phyloP scores from a whole-genome alignment of 2,113 vertebrate species.

The Elephas maximus region DNA sequence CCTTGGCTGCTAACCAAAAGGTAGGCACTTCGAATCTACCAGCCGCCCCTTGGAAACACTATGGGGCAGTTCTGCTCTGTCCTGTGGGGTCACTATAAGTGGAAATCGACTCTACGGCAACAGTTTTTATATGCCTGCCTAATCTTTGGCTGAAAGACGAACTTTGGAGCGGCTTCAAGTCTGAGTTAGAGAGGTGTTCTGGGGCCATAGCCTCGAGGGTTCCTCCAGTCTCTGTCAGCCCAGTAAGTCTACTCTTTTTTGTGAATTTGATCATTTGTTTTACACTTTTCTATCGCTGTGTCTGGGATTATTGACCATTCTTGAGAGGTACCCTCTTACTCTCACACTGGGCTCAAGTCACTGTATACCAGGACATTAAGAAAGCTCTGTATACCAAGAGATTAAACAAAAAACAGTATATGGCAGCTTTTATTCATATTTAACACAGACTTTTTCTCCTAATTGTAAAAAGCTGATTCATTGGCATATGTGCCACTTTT shows the following conservation, averaged over 20 bases:
- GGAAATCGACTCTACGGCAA: too few relatives aligned
- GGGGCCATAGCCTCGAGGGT: too few relatives aligned
- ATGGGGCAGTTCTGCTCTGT: too few relatives aligned
- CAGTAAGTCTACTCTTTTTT: too few relatives aligned
- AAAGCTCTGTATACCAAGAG: neutral
- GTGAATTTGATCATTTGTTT: too few relatives aligned
- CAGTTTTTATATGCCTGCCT: too few relatives aligned
- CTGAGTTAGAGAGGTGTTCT: too few relatives aligned
- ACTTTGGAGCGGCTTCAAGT: too few relatives aligned
- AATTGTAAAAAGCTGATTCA: neutral
- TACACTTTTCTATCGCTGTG: too few relatives aligned
- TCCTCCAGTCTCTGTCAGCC: too few relatives aligned
- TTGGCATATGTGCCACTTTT: neutral
- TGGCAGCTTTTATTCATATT: conserved; percentile 3
- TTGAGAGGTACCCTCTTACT: neutral
- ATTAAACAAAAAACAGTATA: neutral
- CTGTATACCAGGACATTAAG: neutral
- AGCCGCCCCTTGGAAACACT: neutral
- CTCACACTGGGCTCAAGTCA: neutral
- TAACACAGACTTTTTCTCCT: conserved; percentile 27
- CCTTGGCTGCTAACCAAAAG: neutral
- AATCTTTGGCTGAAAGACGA: too few relatives aligned
- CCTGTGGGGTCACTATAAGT: too few relatives aligned
- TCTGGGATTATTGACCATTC: neutral
- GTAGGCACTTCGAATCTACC: neutral